Evolutionary conservation across 2,797 vertebrate genomes (phyloP).

Genomic region (Gouania willdenowi): DNA sequence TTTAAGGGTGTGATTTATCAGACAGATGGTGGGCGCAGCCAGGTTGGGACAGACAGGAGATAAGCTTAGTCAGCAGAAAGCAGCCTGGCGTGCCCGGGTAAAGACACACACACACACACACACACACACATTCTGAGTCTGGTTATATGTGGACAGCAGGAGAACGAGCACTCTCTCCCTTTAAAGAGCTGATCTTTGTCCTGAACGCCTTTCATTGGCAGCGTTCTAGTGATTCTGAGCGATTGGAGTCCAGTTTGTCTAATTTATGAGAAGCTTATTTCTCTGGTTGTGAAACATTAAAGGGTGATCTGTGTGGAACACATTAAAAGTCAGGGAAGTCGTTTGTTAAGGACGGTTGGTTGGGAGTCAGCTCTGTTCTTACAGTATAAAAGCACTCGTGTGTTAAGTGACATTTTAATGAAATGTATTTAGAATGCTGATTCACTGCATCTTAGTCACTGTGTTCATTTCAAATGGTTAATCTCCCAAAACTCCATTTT

Average conservation of each 20-base stretch:
- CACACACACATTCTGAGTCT: constrained; percentile 5
- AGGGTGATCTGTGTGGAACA: constrained; percentile 21
- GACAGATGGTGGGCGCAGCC: constrained; percentile 45
- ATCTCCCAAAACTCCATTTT: too few species aligned
- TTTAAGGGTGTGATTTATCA: constrained; percentile 28
- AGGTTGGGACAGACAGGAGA: constrained; percentile 7
- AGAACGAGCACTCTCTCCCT: constrained; percentile 4
- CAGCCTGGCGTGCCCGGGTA: constrained; percentile 24
- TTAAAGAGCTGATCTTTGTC: constrained; percentile 15
- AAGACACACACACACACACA: constrained; percentile 4
- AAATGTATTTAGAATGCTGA: constrained; percentile 7
- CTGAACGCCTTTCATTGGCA: constrained; percentile 28
- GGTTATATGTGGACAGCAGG: constrained; percentile 2
- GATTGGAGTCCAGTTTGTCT: constrained; percentile 17
- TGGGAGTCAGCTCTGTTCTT: background rate
- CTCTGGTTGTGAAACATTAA: constrained; percentile 23
- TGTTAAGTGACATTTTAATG: constrained; percentile 10
- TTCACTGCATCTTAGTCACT: constrained; percentile 5
- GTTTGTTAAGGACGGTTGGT: constrained; percentile 51
- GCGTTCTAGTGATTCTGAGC: constrained; percentile 10
- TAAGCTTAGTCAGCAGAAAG: constrained; percentile 29
- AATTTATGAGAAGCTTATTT: constrained; percentile 20
- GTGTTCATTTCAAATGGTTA: too few species aligned
- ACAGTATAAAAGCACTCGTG: background rate
- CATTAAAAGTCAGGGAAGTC: constrained; percentile 37